Base-by-base conservation (phyloP, 1,140 invertebrate species). In the Teleopsis dalmanni region DNA sequence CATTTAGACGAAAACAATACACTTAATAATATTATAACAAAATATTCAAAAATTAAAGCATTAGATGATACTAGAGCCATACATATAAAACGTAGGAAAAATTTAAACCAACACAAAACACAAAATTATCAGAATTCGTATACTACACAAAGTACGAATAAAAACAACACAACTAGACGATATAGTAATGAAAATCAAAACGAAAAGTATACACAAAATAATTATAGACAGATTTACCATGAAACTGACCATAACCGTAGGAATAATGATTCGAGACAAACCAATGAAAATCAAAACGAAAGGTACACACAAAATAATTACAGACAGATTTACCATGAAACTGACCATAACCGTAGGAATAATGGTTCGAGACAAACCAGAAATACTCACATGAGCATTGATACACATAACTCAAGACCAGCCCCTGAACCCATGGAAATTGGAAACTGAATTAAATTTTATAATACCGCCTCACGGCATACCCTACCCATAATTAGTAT, bases 401-500 rank as follows among this genome's bases (percentile, higher is more conserved):
- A 29, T 13, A 8, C 27, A 8, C 27, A 13, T 29, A 29, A 29
- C 27, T 8, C 27, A 7, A 29, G 27, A 29, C 7, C 27, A 29
- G 27, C 27, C 7, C 13, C 27, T 29, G 27, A 29, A 29, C 27
- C 27, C 13, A 29, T 29, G 27, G 27, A 29, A 13, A 29, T 13
- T 8, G 27, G 27, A 8, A 29, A 7, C 13, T 29, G 7, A 29
- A 13, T 8, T 7, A 47, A 47, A 47, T 37, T 47, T 47, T 47
- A 21, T 4, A 4, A 23, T 14, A 14, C 33, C 14, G 19, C n/a
- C 16, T n/a, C 14, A 8, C 9, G 2, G n/a, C 11, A 18, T 3
- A 16, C 22, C 22, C 25, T 47, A 47, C 45, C 45, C 33, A 16
- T 47, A 47, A 25, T 47, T 8, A 21, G 8, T 36, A 8, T 47